Base-by-base conservation (phyloP, 2,797 vertebrate genomes). In the Crenuchus spilurus region DNA sequence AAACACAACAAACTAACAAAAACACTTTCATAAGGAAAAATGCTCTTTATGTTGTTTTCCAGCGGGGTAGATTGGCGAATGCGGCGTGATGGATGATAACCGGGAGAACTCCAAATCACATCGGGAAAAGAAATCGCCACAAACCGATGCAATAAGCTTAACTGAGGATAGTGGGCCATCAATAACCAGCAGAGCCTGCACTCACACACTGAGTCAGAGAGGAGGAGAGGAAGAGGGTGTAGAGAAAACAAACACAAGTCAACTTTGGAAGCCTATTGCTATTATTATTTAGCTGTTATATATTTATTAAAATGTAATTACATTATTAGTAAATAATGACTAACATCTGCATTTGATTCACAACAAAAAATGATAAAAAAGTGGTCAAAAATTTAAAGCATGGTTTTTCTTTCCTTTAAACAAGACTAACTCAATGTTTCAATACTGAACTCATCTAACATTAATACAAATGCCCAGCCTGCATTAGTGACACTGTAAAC, bases 121-220 rank as follows among this genome's bases (percentile, higher is more conserved):
- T 75, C 18, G 77, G 72, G 82, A 84, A 68, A 65, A 86, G 82
- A 90, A 89, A 86, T 72, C 79, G 79, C 78, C 62, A 82, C 80
- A 83, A 89, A 86, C 72, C 83, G 87, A 89, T 88, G 87, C 87
- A 91, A 89, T 88, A 90, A 89, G 88, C 87, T 91, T 87, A 92
- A 88, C 84, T 83, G 79, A 58, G 79, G 87, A 84, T 83, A 86
- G 75, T 0, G 1, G 76, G 75, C 72, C 85, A 89, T 91, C 87
- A 91, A 90, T 91, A 91, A 91, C 78, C n/a, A 49, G 35, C 54
- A 39, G 10, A 18, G 26, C 28, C 11, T 46, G 78, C 82, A 74
- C 66, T 44, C 74, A 9, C n/a, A 41, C n/a, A 18, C 18, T 49
- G 31, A 30, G 37, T 16, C 37, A 26, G 13, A 16, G n/a, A 33